Evolutionary conservation across 2,113 vertebrate species (phyloP).

Genomic region (Sula dactylatra): DNA sequence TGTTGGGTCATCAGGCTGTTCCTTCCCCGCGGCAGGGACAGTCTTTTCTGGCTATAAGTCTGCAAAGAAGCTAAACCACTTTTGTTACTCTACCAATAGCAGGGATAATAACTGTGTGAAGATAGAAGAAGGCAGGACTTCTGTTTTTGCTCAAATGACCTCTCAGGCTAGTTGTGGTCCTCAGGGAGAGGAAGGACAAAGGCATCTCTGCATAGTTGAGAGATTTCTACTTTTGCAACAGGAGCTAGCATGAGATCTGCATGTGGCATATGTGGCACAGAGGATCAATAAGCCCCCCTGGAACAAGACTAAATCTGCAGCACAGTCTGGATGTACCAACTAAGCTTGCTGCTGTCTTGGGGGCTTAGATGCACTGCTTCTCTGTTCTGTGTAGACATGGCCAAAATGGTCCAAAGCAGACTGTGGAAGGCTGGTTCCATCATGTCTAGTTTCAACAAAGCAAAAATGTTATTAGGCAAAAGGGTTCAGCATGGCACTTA

Average conservation of each 20-base stretch:
- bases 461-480: conserved; percentile 33
- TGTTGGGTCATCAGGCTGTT: neutral
- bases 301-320: neutral
- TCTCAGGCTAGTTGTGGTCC: neutral
- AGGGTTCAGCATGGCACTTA: conserved; percentile 14
- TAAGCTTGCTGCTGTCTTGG: neutral
- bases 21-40: neutral
- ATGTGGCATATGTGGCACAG: no score
- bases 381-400: neutral
- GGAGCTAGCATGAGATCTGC: neutral
- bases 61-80: neutral
- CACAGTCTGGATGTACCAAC: neutral
- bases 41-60: neutral
- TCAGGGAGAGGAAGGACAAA: neutral
- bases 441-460: conserved; percentile 6
- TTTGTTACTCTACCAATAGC: neutral
- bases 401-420: neutral
- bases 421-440: neutral
- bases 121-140: neutral
- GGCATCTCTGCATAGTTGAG: neutral
- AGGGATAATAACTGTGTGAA: neutral
- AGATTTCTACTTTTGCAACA: neutral
- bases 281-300: neutral
- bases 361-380: neutral
- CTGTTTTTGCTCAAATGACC: neutral